Evolutionary conservation across 2,797 vertebrate genomes (phyloP).

Genomic region (Neosilurus mollespiculum): DNA sequence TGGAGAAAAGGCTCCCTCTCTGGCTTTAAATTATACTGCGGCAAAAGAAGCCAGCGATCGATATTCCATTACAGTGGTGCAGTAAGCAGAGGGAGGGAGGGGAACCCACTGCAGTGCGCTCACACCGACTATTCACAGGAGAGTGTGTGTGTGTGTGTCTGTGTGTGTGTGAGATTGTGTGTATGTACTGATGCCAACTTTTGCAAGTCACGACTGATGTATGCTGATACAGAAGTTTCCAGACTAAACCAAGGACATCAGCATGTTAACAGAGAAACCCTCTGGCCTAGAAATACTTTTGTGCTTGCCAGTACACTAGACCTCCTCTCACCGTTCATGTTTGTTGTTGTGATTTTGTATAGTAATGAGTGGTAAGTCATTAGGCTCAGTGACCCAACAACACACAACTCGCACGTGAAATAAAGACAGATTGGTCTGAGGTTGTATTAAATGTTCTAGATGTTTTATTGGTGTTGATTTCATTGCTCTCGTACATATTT

Average conservation of each 20-base stretch:
- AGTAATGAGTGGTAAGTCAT: neutral
- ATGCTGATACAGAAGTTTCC: constrained; percentile 36
- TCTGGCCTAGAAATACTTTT: neutral
- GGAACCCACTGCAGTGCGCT: constrained; percentile 72
- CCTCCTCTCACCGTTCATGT: neutral
- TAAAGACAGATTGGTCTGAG: constrained; percentile 65
- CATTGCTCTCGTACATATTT: constrained; percentile 74
- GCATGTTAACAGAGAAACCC: constrained; percentile 26
- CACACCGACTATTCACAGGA: constrained; percentile 69
- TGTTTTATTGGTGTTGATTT: constrained; percentile 84
- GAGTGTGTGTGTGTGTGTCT: constrained; percentile 62
- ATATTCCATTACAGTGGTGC: constrained; percentile 80
- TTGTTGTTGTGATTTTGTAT: neutral
- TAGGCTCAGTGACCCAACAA: neutral
- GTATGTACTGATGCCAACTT: constrained; percentile 17
- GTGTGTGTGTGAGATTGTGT: constrained; percentile 60
- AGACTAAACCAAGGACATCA: constrained; percentile 25
- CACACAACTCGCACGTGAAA: constrained; percentile 30
- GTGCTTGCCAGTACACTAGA: neutral
- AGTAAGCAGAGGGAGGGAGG: constrained; percentile 57
- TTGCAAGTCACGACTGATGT: constrained; percentile 42
- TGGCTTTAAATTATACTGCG: constrained; percentile 70
- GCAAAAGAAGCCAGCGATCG: constrained; percentile 72
- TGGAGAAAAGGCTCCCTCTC: constrained; percentile 64
- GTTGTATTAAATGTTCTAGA: constrained; percentile 86